Base-by-base conservation (phyloP, 1,140 invertebrate species). In the Oncopeltus fasciatus region DNA sequence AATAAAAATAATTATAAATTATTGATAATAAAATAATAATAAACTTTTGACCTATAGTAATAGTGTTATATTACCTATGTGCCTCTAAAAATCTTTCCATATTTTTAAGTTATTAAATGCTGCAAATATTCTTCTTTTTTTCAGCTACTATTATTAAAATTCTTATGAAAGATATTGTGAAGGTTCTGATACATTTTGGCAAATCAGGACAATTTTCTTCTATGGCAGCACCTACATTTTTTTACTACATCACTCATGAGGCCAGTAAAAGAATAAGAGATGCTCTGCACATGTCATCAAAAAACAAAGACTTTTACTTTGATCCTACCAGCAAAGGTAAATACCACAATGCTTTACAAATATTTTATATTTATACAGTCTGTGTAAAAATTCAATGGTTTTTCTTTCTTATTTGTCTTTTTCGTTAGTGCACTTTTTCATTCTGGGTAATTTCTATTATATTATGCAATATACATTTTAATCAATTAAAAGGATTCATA, bases 181-280 rank as follows among this genome's bases (percentile, higher is more conserved):
- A 83, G 74, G 78, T 88, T 61, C 74, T 88, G 64, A 79, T 81
- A 56, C 83, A 87, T 76, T 86, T 88, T 75, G 81, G 82, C 5
- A 85, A 83, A 69, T 38, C 31, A 8, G 31, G 5, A 8, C 31
- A 38, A 38, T 5, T 38, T 5, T 2, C 1, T 8, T 53, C 49
- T 9, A 16, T 14, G 16, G 71, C 74, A 11, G 76, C 87, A 69
- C 84, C 87, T 2, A 81, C 90, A 2, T 73, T 92, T 58, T 90
- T 91, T 74, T 79, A 91, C 68, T 87, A 89, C 68, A 81, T 85
- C 26, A 80, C 80, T 60, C 76, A 77, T 51, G 76, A 72, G 33
- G 83, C 81, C 70, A 87, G 82, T 28, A 74, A 72, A 16, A 79
- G 77, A 67, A 82, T 92, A 63, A 77, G 88, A 63, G 79, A 81